phyloP scores from a whole-genome alignment of 2,888 invertebrate species.

The Drosophila emarginata region DNA sequence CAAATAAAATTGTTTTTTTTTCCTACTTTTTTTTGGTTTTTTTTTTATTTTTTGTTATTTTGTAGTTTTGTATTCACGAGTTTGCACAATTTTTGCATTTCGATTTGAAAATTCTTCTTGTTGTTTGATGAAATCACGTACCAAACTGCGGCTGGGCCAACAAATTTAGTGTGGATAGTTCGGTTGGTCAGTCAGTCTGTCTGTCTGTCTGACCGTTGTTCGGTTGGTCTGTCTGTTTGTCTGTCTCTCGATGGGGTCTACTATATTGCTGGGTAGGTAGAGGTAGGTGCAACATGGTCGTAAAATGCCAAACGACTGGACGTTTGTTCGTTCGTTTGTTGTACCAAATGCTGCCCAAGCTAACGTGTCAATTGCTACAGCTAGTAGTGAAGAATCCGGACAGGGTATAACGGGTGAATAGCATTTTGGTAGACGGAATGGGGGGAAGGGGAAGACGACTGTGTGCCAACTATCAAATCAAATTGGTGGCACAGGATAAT shows the following conservation, averaged over 20 bases:
- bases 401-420: too few relatives aligned
- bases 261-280: too few relatives aligned
- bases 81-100: constrained; percentile 76
- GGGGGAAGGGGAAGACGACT: constrained; percentile 22
- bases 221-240: neutral
- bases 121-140: constrained; percentile 76
- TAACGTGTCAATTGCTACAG: constrained; percentile 70
- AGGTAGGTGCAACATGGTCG: constrained; percentile 73
- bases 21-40: constrained; percentile 30
- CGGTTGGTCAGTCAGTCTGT: neutral
- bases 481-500: constrained; percentile 78
- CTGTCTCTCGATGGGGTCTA: neutral
- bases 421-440: neutral
- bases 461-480: constrained; percentile 75
- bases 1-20: constrained; percentile 26
- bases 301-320: constrained; percentile 58
- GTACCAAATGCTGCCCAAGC: constrained; percentile 73
- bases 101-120: constrained; percentile 72
- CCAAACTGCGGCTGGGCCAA: constrained; percentile 41
- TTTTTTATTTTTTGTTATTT: constrained; percentile 19
- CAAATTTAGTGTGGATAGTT: constrained; percentile 23
- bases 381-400: neutral
- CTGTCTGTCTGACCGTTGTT: neutral
- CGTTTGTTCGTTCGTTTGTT: constrained; percentile 48
- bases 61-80: constrained; percentile 73